Evolutionary conservation across 37 sponge, comb jelly and placozoan genomes (phyloP), one percentile per base, ranked within the genome.

Genomic region (Diacarnus erythraeanus): DNA sequence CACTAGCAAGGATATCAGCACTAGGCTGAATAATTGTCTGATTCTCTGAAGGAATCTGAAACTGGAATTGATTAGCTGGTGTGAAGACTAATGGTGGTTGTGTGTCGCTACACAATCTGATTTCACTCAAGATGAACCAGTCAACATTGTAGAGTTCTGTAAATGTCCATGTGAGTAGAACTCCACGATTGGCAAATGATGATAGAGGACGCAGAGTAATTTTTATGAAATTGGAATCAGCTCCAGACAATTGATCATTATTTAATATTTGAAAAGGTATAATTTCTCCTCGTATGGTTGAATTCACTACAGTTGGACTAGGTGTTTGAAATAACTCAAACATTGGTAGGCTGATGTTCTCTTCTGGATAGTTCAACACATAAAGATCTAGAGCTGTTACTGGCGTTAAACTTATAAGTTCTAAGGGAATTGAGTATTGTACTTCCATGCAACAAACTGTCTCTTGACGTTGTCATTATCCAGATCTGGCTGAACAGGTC

Each of bases 61-160:
- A 47, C 9, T 30, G 43, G 27, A 67, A n/a, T 29, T 51, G 36
- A 58, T 41, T 23, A 25, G 59, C 4, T 30, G 15, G 71, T 47
- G 23, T 60, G n/a, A n/a, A n/a, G n/a, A n/a, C n/a, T n/a, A n/a
- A n/a, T 72, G 58, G 41, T 71, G 72, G 64, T 26, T 72, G 65
- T 23, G 51, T n/a, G 38, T 71, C 76, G 22, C 33, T 38, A 74
- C 67, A 74, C 2, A 83, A 33, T 39, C 40, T 22, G 12, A 83
- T 44, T 73, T 83, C 83, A 84, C 78, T 84, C 42, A 84, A 9
- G 29, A 84, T 23, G 34, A 84, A 54, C 78, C 77, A 84, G 77
- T 84, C 85, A 70, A 77, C 43, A 27, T 77, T 36, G 47, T 57
- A 35, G 2, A 61, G 39, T 37, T 36, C 73, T 17, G 47, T 43